phyloP scores from a whole-genome alignment of 2,113 vertebrate genomes.

The Aegithalos caudatus region DNA sequence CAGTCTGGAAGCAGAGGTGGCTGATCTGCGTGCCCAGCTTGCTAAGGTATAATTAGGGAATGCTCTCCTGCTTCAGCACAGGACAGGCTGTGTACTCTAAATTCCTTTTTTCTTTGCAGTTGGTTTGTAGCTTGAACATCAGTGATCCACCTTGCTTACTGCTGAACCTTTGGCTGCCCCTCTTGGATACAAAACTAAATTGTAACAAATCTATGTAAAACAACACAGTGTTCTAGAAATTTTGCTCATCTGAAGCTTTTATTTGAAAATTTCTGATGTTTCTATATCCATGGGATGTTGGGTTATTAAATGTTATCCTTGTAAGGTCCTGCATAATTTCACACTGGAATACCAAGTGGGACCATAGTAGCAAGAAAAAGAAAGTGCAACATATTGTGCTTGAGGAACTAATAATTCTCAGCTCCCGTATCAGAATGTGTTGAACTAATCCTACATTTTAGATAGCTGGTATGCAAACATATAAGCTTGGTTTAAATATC shows the following conservation, averaged over 20 bases:
- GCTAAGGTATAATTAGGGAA: conserved; percentile 76
- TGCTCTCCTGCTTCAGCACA: not conserved
- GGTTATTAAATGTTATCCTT: not conserved
- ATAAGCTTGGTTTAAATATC: not conserved
- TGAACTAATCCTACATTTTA: not conserved
- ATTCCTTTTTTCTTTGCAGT: not conserved
- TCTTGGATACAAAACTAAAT: not conserved
- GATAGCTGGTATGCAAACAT: not conserved
- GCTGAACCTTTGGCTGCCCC: not conserved
- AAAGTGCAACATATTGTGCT: not conserved
- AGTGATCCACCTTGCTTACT: rapidly evolving
- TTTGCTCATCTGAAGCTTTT: not conserved
- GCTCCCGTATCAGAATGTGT: not conserved
- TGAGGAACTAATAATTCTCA: not conserved
- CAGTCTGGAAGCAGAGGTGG: conserved; percentile 79
- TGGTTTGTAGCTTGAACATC: not conserved
- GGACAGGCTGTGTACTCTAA: not conserved
- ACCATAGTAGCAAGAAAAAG: not conserved
- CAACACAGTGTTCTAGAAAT: not conserved
- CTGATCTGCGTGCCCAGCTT: conserved; percentile 83
- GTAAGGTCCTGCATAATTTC: not conserved
- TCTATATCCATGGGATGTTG: not conserved
- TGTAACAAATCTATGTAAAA: not conserved
- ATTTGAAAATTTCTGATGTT: not conserved
- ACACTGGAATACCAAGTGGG: not conserved